These are phyloP conservation scores for Tolmerus cingulatus DNA, from an alignment of 2,888 invertebrate genomes.

Conservation along the genomic window DNA sequence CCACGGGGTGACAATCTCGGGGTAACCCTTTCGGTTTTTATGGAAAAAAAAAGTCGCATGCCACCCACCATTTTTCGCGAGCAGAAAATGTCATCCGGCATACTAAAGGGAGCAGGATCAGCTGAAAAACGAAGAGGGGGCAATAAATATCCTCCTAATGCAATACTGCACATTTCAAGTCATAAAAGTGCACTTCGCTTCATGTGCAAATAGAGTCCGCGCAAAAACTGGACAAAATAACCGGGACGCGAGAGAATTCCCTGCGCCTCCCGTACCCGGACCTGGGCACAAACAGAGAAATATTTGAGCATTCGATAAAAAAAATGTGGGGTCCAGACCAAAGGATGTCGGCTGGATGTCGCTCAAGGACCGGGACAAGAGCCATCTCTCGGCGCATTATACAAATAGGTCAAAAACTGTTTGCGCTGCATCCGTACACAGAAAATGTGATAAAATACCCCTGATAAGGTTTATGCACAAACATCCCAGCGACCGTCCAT, in stretches of 20 bases:
- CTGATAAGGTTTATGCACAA: constrained; percentile 30
- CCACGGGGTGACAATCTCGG: not conserved
- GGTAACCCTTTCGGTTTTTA: not conserved
- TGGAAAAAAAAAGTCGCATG: not conserved
- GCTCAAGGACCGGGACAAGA: constrained; percentile 11
- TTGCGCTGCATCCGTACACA: constrained; percentile 19
- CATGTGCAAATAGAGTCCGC: constrained; percentile 9
- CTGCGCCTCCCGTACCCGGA: not conserved
- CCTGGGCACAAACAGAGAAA: not conserved
- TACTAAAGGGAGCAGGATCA: not conserved
- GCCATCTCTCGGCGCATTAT: constrained; percentile 15
- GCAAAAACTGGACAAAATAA: not conserved
- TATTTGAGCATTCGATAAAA: constrained; percentile 11
- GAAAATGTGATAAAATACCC: constrained; percentile 17
- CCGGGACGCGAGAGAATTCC: not conserved
- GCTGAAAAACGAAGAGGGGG: constrained; percentile 1
- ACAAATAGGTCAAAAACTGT: constrained; percentile 34
- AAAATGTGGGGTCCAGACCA: not conserved
- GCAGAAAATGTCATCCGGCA: not conserved
- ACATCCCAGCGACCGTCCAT: constrained; percentile 7
- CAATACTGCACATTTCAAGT: constrained; percentile 40
- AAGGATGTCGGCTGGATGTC: constrained; percentile 3
- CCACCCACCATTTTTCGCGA: not conserved
- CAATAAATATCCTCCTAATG: constrained; percentile 37
- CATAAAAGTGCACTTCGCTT: constrained; percentile 34